phyloP scores from a whole-genome alignment of 1,140 invertebrate species.

The Patella vulgata region DNA sequence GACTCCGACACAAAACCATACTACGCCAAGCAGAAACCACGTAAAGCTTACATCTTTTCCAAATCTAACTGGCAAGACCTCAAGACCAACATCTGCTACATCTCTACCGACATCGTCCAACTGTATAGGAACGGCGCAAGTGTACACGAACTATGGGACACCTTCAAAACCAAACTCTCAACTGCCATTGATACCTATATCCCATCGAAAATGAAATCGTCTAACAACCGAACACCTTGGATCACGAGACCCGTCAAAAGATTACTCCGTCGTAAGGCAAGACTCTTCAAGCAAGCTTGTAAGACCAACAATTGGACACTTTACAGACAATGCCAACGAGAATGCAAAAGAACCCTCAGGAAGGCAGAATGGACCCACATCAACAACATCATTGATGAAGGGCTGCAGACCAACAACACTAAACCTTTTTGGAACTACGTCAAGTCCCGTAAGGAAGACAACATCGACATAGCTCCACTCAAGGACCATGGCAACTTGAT shows the following conservation, averaged over 20 bases:
- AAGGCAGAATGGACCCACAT: slow-evolving; percentile 19
- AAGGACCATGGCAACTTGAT: slow-evolving; percentile 2
- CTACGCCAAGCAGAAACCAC: slow-evolving; percentile 6
- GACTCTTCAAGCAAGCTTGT: no score
- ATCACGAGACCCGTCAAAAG: no score
- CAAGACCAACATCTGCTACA: slow-evolving; percentile 2
- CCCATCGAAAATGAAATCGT: no score
- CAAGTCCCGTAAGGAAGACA: slow-evolving; percentile 23
- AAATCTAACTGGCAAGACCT: slow-evolving; percentile 27
- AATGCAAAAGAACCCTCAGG: slow-evolving; percentile 22
- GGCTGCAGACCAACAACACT: slow-evolving; percentile 1
- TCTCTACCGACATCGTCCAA: no score
- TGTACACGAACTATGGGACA: background rate
- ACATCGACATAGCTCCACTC: slow-evolving; percentile 16
- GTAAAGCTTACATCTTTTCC: slow-evolving; percentile 12
- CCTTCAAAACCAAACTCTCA: background rate
- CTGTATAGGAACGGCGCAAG: no score
- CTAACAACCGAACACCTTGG: no score
- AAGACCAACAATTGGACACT: slow-evolving; percentile 3
- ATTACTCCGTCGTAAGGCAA: no score
- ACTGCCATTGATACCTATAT: no score
- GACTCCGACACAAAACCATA: slow-evolving; percentile 17
- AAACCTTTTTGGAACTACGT: slow-evolving; percentile 13
- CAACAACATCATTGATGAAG: slow-evolving; percentile 19
- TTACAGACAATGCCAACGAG: slow-evolving; percentile 7